Percentiles rank a stretch among this genome's conserved stretches.
Evolutionary conservation across 2,113 vertebrate species (phyloP).

Genomic region (Lethenteron camtschaticum): DNA sequence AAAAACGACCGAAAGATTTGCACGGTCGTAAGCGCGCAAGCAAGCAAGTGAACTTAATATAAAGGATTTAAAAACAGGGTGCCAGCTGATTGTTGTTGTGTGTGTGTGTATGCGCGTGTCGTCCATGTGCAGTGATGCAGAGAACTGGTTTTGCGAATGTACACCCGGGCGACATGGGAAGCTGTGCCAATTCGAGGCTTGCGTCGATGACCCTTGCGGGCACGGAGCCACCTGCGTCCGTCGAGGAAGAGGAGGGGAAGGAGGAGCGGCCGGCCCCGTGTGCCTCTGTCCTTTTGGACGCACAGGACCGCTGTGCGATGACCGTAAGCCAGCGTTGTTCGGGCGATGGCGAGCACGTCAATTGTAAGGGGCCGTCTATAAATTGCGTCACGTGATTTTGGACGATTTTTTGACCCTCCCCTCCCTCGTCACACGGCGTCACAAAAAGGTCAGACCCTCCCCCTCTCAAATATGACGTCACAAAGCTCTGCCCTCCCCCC

Average conservation of each 20-base stretch:
- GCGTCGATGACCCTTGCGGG: conserved; percentile 39
- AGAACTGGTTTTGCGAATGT: conserved; percentile 53
- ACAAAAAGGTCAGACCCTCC: too few relatives aligned
- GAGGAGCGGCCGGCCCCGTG: conserved; percentile 9
- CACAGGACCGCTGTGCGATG: conserved; percentile 38
- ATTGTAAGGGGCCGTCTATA: not conserved
- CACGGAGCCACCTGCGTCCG: conserved; percentile 46
- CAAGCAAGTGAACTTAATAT: too few relatives aligned
- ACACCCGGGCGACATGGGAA: conserved; percentile 32
- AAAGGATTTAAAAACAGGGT: too few relatives aligned
- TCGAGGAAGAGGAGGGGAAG: conserved; percentile 24
- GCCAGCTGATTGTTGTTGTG: too few relatives aligned
- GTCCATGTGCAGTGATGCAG: conserved; percentile 24
- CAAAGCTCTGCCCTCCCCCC: too few relatives aligned
- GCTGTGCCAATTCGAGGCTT: conserved; percentile 43
- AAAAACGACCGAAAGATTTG: too few relatives aligned
- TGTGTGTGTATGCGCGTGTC: too few relatives aligned
- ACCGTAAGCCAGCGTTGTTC: conserved; percentile 24
- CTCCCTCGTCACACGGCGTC: too few relatives aligned
- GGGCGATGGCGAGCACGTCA: not conserved
- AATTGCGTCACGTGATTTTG: too few relatives aligned
- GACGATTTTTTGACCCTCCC: too few relatives aligned
- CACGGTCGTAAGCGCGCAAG: too few relatives aligned
- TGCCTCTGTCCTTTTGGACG: conserved; percentile 50
- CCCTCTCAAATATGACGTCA: too few relatives aligned